Evolutionary conservation across 2,113 vertebrate species (phyloP), one percentile per base, ranked within the genome.

Genomic region (Psettodes erumei): DNA sequence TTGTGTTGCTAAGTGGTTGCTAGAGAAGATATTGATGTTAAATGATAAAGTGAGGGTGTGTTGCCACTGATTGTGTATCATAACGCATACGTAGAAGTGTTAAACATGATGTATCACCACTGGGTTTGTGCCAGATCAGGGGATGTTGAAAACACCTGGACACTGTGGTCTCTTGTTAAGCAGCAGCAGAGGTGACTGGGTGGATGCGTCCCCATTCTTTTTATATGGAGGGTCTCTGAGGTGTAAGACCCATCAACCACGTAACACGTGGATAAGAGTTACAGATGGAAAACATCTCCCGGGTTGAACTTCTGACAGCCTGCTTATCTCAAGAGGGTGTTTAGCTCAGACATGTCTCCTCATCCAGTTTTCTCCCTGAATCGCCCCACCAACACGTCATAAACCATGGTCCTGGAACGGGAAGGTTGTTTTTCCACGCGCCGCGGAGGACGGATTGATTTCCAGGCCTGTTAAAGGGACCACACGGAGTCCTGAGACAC

Each of bases 371-470:
- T 6, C 67, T 8, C 35, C 7, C 27, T 51, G 9, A 60, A 59
- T 56, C 18, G 48, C 38, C 8, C 28, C 30, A 47, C 16, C 61
- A 74, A 78, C 67, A 55, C n/a, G 19, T 79, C 79, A 38, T 75
- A 6, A 85, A 88, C 78, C n/a, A n/a, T n/a, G n/a, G n/a, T 76
- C n/a, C 38, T 71, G 54, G 45, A 79, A 66, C 33, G 35, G 18
- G 47, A 40, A 68, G 67, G 89, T 80, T 77, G 65, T 61, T 89
- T 90, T 88, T 89, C 85, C 90, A 64, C 63, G 18, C 18, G 0
- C 37, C 55, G 42, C 47, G 37, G 35, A 48, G 10, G 63, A n/a
- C n/a, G n/a, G n/a, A 62, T 77, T 74, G 58, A 51, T 75, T 85
- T 88, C 70, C 66, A 79, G 61, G 55, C 48, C 62, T 23, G 42